Conservation (phyloP, 2,113 vertebrate genomes). For the Peromyscus polionotus region DNA sequence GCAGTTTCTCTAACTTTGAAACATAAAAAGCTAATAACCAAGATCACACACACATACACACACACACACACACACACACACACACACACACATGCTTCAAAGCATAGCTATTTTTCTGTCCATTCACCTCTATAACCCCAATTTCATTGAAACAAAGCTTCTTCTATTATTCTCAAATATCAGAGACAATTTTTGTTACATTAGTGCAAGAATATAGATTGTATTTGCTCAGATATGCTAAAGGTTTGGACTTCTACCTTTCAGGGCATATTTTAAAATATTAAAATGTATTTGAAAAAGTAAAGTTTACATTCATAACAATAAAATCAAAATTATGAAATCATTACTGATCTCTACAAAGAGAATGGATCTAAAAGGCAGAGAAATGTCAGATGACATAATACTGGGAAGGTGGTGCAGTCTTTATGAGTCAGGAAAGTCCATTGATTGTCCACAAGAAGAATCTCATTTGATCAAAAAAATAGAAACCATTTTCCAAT, state of each 20-base stretch:
- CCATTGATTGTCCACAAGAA: neutral
- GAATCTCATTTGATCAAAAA: neutral
- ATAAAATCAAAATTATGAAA: conserved; percentile 19
- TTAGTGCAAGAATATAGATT: neutral
- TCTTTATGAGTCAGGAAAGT: neutral
- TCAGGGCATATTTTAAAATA: neutral
- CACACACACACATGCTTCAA: neutral
- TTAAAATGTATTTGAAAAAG: neutral
- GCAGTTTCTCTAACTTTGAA: neutral
- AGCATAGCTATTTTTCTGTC: neutral
- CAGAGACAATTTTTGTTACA: neutral
- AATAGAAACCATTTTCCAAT: neutral
- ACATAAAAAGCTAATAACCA: neutral
- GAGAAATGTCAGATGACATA: neutral
- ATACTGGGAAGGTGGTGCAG: neutral
- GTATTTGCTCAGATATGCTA: neutral
- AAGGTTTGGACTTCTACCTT: neutral
- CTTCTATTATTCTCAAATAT: conserved; percentile 1
- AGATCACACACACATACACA: too few species aligned
- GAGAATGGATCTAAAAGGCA: neutral
- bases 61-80: too few species aligned
- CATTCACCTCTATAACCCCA: neutral
- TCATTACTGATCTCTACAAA: neutral
- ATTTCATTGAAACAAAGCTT: neutral
- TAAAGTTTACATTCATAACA: neutral